phyloP scores from a whole-genome alignment of 2,888 invertebrate species.

The Pseudococcus longispinus region DNA sequence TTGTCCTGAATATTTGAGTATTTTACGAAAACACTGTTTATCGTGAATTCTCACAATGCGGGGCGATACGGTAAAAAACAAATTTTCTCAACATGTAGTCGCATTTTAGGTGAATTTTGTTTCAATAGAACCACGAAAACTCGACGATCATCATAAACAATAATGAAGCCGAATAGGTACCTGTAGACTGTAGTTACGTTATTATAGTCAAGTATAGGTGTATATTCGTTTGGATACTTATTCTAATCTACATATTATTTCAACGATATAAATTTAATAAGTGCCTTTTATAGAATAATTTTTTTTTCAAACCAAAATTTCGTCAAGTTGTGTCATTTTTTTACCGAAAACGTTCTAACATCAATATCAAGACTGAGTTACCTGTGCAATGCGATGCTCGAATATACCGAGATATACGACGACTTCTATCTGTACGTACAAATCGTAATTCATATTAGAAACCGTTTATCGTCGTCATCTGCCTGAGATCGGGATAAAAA shows the following conservation, averaged over 20 bases:
- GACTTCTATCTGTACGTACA: not conserved
- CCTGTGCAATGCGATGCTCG: too few relatives aligned
- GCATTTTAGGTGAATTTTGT: not conserved
- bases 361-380: too few relatives aligned
- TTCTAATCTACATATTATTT: too few relatives aligned
- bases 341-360: too few relatives aligned
- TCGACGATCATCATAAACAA: not conserved
- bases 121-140: not conserved
- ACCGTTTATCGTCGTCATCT: not conserved
- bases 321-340: too few relatives aligned
- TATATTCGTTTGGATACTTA: not conserved
- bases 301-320: too few relatives aligned
- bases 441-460: not conserved
- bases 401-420: too few relatives aligned
- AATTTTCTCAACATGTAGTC: not conserved
- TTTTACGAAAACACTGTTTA: slow-evolving; percentile 34
- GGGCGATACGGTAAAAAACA: not conserved
- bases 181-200: too few relatives aligned
- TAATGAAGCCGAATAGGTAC: not conserved
- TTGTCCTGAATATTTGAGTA: slow-evolving; percentile 26
- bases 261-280: too few relatives aligned
- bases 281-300: too few relatives aligned
- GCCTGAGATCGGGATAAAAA: not conserved
- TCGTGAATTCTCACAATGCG: not conserved
- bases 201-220: too few relatives aligned